Base-by-base conservation (phyloP, 2,113 vertebrate genomes). In the Vimba vimba region DNA sequence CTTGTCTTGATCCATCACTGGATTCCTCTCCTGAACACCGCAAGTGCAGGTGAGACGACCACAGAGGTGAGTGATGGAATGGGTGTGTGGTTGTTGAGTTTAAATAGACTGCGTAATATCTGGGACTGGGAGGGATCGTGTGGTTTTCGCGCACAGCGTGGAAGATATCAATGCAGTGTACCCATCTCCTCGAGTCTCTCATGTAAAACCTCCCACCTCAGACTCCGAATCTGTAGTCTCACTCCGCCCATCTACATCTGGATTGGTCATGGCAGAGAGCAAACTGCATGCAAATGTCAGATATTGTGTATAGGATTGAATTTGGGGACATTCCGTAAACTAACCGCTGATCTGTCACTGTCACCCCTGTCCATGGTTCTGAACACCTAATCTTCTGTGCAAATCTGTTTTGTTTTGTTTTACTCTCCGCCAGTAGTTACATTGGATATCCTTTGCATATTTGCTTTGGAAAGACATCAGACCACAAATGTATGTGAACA, bases 1-100 rank as follows among this genome's bases (percentile, higher is more conserved):
- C 94, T 97, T 96, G 89, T 98, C 96, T 92, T 97, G 95, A 94
- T 97, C 96, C 97, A 99, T 99, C 84, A 84, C 87, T 83, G 89
- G 69, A 86, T 89, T 82, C 86, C 90, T 82, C 91, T 93, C 91
- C 91, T 73, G 78, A 88, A 85, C 91, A 86, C 91, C 85, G 85
- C 87, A 82, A 77, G 86, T 86, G 92, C 92, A 94, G 91, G 93
- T 94, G 92, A 93, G 89, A 88, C 89, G 52, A 85, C 87, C 82
- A 89, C 91, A 89, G 87, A 84, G 89, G 80, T 73, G 86, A 84
- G 87, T 91, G 89, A 89, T 88, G 87, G 89, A 89, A 90, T 89
- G 88, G 75, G 89, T 88, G 85, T 89, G 87, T 85, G 83, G 33
- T 87, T 82, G 90, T 82, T 87, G 84, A 73, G 80, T 81, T 86